Evolutionary conservation across 2,113 vertebrate species (phyloP), one percentile per base, ranked within the genome.

Genomic region (Rhombomys opimus): DNA sequence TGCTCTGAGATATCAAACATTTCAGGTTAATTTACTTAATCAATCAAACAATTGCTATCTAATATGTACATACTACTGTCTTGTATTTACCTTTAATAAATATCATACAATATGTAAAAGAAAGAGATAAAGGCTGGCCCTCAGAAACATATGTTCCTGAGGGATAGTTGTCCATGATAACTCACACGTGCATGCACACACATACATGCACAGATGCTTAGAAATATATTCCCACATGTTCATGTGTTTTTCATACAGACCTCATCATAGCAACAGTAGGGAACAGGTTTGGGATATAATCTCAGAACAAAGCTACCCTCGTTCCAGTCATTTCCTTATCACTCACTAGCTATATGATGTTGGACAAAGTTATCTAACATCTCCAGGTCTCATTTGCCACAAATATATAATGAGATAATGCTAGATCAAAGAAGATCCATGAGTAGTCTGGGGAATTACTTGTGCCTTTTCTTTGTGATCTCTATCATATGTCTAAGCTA

Each of bases 11-110:
- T 93, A 50, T 18, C 50, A 84, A 75, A 50, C 75, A 76, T 13
- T 93, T 91, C 59, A 77, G 54, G 12, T 70, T 81, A 89, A 82
- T 61, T 63, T 88, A 90, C 3, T 63, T 85, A 70, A 85, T 81
- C 92, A 35, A 68, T 50, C 1, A 3, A 89, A 72, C 9, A 77
- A 89, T 78, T 68, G 35, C 4, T 27, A 22, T 63, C 41, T 50
- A 63, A 80, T 76, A 10, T 23, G 2, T 50, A 11, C 4, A 80
- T 7, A 65, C 22, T 30, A 41, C 25, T 87, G 2, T 73, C 27
- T 18, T 77, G 4, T 46, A 46, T 84, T 84, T 84, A 63, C 59
- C 41, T 65, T 46, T 65, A 63, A 15, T 27, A 84, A 63, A 41
- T 41, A 84, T 5, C 25, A 12, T 30, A 30, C 23, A 30, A 2